phyloP scores from a whole-genome alignment of 2,888 invertebrate genomes.

The Acleris literana region DNA sequence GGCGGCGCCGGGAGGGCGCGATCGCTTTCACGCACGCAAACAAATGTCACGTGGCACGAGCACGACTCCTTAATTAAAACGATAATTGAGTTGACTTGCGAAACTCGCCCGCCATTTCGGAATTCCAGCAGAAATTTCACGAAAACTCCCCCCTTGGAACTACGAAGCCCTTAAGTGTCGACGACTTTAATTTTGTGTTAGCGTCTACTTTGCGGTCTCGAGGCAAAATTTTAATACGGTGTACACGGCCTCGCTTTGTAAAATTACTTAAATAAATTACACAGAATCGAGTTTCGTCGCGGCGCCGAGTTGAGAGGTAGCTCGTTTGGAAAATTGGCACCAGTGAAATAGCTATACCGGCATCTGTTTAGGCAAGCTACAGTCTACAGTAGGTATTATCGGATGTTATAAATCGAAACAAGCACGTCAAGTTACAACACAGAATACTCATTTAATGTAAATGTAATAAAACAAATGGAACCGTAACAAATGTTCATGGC shows the following conservation, averaged over 20 bases:
- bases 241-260: constrained; percentile 71
- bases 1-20: constrained; percentile 55
- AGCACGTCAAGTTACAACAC: neutral
- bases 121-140: constrained; percentile 80
- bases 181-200: constrained; percentile 83
- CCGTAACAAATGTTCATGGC: constrained; percentile 41
- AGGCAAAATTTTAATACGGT: constrained; percentile 78
- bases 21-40: constrained; percentile 83
- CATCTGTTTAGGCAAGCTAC: neutral
- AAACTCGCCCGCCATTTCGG: constrained; percentile 83
- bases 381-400: too few species aligned
- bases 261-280: constrained; percentile 80
- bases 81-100: constrained; percentile 84
- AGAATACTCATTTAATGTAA: constrained; percentile 15
- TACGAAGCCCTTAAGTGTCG: constrained; percentile 81
- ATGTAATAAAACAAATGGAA: constrained; percentile 11
- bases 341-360: constrained; percentile 43
- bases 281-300: constrained; percentile 67
- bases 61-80: constrained; percentile 82
- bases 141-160: constrained; percentile 74
- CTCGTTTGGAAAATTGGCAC: constrained; percentile 64
- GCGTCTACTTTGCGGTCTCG: constrained; percentile 80
- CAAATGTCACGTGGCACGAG: constrained; percentile 82
- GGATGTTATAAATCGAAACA: neutral
- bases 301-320: constrained; percentile 54